A percentile compares a stretch with the other conserved stretches of the same genome.
Evolutionary conservation across 2,797 vertebrate species (phyloP).

Genomic region (Darevskia mixta): DNA sequence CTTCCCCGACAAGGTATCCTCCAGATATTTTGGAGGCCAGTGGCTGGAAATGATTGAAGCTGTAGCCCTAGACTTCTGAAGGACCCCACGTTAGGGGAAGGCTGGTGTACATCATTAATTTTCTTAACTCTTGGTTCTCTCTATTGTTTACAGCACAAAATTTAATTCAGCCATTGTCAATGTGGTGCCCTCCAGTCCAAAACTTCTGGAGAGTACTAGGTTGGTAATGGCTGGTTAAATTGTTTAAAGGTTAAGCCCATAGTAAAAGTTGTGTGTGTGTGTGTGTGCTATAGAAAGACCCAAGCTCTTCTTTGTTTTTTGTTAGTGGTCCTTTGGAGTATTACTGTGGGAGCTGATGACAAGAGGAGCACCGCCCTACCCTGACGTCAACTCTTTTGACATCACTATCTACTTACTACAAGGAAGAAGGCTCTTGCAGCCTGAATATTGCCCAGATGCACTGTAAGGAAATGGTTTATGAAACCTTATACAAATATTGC

Average conservation of each 20-base stretch:
- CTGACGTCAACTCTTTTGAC: slow-evolving; percentile 98
- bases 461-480: slow-evolving; percentile 86
- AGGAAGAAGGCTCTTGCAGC: slow-evolving; percentile 95
- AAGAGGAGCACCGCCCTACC: slow-evolving; percentile 95
- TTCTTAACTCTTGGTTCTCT: slow-evolving; percentile 53
- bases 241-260: slow-evolving; percentile 20
- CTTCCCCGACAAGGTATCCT: too few species aligned
- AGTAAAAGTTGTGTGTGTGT: slow-evolving; percentile 54
- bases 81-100: too few species aligned
- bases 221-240: too few species aligned
- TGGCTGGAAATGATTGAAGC: too few species aligned
- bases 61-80: too few species aligned
- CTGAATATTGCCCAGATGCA: slow-evolving; percentile 95
- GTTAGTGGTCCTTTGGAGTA: slow-evolving; percentile 97
- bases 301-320: slow-evolving; percentile 46
- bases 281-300: slow-evolving; percentile 17
- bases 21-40: neutral
- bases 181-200: too few species aligned
- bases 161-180: slow-evolving; percentile 43
- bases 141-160: slow-evolving; percentile 48
- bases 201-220: too few species aligned
- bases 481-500: slow-evolving; percentile 41
- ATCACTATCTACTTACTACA: slow-evolving; percentile 96
- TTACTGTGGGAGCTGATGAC: slow-evolving; percentile 99
- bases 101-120: slow-evolving; percentile 49